Base-by-base conservation (phyloP, 1,140 invertebrate genomes). In the Diploscapter pachys region DNA sequence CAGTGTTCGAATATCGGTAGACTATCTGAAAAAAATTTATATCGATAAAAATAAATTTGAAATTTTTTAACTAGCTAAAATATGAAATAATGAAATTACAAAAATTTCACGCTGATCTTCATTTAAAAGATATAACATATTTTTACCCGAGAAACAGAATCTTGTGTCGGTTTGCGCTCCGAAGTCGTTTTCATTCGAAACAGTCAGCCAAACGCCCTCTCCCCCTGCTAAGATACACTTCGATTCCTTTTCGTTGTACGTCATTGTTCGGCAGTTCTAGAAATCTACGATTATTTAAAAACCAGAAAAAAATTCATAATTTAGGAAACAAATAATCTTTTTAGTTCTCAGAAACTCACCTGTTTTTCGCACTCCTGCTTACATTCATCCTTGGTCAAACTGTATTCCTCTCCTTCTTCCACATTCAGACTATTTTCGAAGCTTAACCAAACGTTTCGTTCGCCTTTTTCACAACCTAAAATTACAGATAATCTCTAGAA, bases 171-270 rank as follows among this genome's bases (percentile, higher is more conserved):
- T 76, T 2, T 69, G 64, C 49, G 74, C 71, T 4, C 69, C 56
- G 73, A 77, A 78, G 54, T 78, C 70, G 8, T 79, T 66, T 9
- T 13, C 49, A 2, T 51, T 3, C 9, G 77, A 63, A 9, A 8
- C 53, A 57, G 68, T 75, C 48, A 78, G 63, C 5, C 51, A 48
- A n/a, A 78, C 57, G 13, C 73, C 73, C n/a, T 78, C 77, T 48
- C 63, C 71, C n/a, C 63, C 51, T 13, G 57, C 50, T 54, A 65
- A 67, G 52, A 77, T 49, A 59, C 77, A 78, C 5, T 50, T 63
- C 4, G 51, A 55, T 5, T 80, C 76, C 73, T 72, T 78, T 8
- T 78, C 77, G 64, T 68, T 76, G 64, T 72, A 78, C 6, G 77
- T 76, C 64, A 68, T 69, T 1, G 77, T 76, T 11, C 69, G 56